Evolutionary conservation across 64 coral and sea anemone species (phyloP).

Genomic region (Pocillopora verrucosa): DNA sequence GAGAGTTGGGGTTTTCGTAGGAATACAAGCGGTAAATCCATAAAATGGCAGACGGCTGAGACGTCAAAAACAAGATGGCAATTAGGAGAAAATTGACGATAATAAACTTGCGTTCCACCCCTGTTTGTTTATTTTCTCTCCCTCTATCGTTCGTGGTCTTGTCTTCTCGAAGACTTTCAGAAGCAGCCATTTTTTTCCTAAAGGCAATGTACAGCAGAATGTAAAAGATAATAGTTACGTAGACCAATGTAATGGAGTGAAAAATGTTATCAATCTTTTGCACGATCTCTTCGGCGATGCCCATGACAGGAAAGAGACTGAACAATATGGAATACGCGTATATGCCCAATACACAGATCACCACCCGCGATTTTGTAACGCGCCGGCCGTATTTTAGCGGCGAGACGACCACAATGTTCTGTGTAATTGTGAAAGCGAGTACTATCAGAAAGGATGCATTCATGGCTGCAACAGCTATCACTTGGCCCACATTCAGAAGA

Average conservation of each 20-base stretch:
- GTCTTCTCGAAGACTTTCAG: neutral
- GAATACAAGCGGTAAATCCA: slow-evolving; percentile 11
- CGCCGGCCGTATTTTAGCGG: slow-evolving; percentile 14
- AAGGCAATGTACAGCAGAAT: slow-evolving; percentile 23
- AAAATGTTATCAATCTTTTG: slow-evolving; percentile 8
- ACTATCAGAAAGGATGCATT: slow-evolving; percentile 40
- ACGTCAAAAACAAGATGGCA: slow-evolving; percentile 6
- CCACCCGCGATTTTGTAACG: slow-evolving; percentile 16
- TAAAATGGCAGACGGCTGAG: neutral
- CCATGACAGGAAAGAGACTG: neutral
- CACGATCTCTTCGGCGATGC: neutral
- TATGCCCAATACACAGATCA: neutral
- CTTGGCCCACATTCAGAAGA: neutral
- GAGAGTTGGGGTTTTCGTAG: neutral
- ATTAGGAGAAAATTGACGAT: slow-evolving; percentile 41
- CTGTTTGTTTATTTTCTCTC: neutral
- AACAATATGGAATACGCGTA: slow-evolving; percentile 5
- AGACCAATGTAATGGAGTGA: slow-evolving; percentile 3
- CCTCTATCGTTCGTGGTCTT: too few relatives aligned
- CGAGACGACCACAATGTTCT: slow-evolving; percentile 19
- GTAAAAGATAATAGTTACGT: slow-evolving; percentile 11
- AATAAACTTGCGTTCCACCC: slow-evolving; percentile 5
- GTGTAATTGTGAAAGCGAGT: slow-evolving; percentile 12
- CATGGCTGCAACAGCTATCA: neutral
- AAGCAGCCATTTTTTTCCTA: slow-evolving; percentile 19